Evolutionary conservation across 2,888 invertebrate genomes (phyloP).

Genomic region (Amorpha juglandis): DNA sequence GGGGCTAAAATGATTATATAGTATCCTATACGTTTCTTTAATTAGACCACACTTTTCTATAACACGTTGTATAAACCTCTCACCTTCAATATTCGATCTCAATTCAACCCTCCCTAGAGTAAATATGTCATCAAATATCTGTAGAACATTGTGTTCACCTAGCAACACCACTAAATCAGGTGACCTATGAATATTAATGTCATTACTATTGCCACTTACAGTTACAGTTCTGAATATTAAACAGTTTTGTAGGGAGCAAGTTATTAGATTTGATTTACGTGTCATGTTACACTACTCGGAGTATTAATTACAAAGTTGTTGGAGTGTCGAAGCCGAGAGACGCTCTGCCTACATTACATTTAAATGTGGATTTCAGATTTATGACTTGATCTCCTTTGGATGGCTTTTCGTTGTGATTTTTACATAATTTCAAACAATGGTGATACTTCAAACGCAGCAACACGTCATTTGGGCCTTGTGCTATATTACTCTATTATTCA

Average conservation of each 20-base stretch:
- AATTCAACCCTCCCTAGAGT: neutral
- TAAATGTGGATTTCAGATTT: neutral
- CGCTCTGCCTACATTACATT: too few relatives aligned
- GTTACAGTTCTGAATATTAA: slow-evolving; percentile 48
- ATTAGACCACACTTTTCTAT: too few relatives aligned
- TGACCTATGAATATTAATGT: slow-evolving; percentile 54
- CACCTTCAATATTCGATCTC: neutral
- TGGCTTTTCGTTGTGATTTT: too few relatives aligned
- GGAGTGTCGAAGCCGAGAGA: neutral
- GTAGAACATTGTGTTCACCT: too few relatives aligned
- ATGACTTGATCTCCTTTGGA: neutral
- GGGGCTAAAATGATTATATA: too few relatives aligned
- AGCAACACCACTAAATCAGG: slow-evolving; percentile 39
- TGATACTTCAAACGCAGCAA: too few relatives aligned
- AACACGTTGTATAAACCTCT: too few relatives aligned
- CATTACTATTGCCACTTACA: slow-evolving; percentile 42
- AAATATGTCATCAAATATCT: neutral
- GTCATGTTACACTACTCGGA: neutral
- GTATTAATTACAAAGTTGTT: slow-evolving; percentile 8
- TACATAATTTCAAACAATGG: too few relatives aligned
- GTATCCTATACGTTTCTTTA: too few relatives aligned
- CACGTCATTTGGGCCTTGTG: too few relatives aligned
- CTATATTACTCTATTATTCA: too few relatives aligned
- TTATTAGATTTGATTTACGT: slow-evolving; percentile 32
- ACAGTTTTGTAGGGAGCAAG: slow-evolving; percentile 32